phyloP scores from a whole-genome alignment of 1,140 invertebrate species.

The Listronotus bonariensis region DNA sequence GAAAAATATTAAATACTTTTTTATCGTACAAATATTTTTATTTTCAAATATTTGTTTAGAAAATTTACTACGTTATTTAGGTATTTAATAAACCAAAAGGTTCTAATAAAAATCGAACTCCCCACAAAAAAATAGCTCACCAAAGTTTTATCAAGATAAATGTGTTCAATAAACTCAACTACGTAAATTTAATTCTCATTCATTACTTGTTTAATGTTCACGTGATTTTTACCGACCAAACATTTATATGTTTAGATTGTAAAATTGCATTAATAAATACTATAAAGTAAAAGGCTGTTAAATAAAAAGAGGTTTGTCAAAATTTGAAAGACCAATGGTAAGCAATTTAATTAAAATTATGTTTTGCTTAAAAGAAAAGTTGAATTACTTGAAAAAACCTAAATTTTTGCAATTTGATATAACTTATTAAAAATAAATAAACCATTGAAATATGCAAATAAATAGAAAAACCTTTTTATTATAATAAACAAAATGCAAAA shows the following conservation, averaged over 20 bases:
- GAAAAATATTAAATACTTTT: neutral
- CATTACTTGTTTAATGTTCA: slow-evolving; percentile 26
- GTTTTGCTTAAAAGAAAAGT: no score
- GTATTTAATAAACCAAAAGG: neutral
- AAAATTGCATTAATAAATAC: slow-evolving; percentile 16
- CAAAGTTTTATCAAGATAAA: slow-evolving; percentile 39
- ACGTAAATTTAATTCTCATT: slow-evolving; percentile 35
- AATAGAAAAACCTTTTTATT: no score
- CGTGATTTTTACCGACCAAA: slow-evolving; percentile 24
- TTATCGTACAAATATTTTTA: neutral
- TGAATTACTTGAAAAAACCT: no score
- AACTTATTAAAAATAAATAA: no score
- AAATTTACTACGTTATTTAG: slow-evolving; percentile 2
- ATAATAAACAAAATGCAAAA: no score
- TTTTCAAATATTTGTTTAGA: neutral
- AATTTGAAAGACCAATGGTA: neutral
- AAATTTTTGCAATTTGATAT: no score
- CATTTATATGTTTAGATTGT: slow-evolving; percentile 17
- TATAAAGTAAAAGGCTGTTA: no score
- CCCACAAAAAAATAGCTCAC: slow-evolving; percentile 34
- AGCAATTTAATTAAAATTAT: neutral
- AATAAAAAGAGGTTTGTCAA: neutral
- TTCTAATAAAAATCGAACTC: slow-evolving; percentile 1
- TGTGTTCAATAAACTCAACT: slow-evolving; percentile 40
- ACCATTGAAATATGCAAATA: no score